phyloP scores from a whole-genome alignment of 2,888 invertebrate genomes.

The Volucella bombylans region DNA sequence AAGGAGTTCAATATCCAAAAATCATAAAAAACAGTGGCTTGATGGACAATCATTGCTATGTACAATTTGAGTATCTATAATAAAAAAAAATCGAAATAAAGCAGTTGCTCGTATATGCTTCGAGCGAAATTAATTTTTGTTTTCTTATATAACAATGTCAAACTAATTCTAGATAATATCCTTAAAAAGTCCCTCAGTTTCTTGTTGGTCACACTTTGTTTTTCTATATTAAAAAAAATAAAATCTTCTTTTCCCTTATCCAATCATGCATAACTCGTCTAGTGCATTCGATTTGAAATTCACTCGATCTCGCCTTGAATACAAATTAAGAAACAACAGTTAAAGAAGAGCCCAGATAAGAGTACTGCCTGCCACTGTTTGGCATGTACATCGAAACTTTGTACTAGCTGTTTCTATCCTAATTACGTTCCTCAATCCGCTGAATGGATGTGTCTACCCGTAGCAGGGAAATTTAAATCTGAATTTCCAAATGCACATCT shows the following conservation, averaged over 20 bases:
- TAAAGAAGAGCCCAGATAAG: slow-evolving; percentile 14
- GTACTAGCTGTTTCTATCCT: slow-evolving; percentile 69
- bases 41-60: too few relatives aligned
- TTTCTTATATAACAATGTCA: too few relatives aligned
- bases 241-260: background rate
- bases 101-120: too few relatives aligned
- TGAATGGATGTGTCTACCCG: slow-evolving; percentile 49
- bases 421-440: slow-evolving; percentile 66
- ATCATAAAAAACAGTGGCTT: too few relatives aligned
- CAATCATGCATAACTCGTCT: background rate
- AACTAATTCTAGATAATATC: background rate
- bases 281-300: slow-evolving; percentile 20
- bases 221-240: background rate
- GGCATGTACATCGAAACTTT: slow-evolving; percentile 55
- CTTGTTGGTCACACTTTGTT: slow-evolving; percentile 14
- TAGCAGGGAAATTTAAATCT: slow-evolving; percentile 25
- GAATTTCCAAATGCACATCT: slow-evolving; percentile 48
- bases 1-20: too few relatives aligned
- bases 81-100: too few relatives aligned
- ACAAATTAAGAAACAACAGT: slow-evolving; percentile 72
- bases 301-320: slow-evolving; percentile 54
- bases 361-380: slow-evolving; percentile 16
- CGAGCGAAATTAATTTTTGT: too few relatives aligned
- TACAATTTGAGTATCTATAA: too few relatives aligned
- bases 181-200: background rate